Base-by-base conservation (phyloP, 2,113 vertebrate species). In the Callospermophilus lateralis region DNA sequence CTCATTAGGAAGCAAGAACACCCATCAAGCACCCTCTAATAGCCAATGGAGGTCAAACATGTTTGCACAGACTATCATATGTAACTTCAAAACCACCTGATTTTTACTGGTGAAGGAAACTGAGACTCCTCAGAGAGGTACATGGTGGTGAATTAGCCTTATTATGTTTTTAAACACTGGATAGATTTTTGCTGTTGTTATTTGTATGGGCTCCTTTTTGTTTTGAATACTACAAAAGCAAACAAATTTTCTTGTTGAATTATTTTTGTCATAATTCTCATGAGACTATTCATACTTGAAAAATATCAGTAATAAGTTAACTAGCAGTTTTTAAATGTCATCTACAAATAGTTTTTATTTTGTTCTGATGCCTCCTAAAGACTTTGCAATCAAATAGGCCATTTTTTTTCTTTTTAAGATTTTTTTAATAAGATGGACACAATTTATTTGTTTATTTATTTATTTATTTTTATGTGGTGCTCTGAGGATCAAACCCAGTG, bases 221-320 rank as follows among this genome's bases (percentile, higher is more conserved):
- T 72, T 92, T 93, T 65, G 13, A 13, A 7, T 24, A 67, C 20
- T 45, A 80, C 13, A 53, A 37, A 6, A 86, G 42, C 32, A 89
- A 77, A 34, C 22, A 80, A 19, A 72, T 80, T 93, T 94, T 26
- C 89, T 93, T 48, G 12, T 68, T 67, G 28, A n/a, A 70, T 90
- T 86, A 61, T 15, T 89, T 65, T 92, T 63, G 22, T 80, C 58
- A 85, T 63, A 89, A 55, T 80, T 95, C 32, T 90, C 65, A 65
- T 65, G 22, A 89, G 8, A 65, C 74, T 13, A 6, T 67, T 84
- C 8, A 42, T 65, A 78, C 77, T 85, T 42, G 58, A 90, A 95
- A 96, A 76, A 61, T 42, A 89, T 77, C 28, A 42, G 17, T 22
- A 89, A 39, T 51, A 81, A 42, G 2, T 81, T 73, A 77, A 81